phyloP scores from a whole-genome alignment of 1,140 invertebrate genomes.

The Camponotus floridanus region DNA sequence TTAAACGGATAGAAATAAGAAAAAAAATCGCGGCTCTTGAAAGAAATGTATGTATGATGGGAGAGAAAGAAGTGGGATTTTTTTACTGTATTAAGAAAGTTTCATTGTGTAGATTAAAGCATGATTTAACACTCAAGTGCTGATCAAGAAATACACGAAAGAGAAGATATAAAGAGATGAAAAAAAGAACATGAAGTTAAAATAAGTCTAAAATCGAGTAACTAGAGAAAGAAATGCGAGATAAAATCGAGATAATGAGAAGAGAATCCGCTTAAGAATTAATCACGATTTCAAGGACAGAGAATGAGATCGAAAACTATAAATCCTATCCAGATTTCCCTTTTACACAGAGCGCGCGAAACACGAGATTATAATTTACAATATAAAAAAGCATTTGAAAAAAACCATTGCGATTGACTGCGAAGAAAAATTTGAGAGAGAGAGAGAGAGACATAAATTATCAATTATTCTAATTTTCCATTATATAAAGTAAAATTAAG shows the following conservation, averaged over 20 bases:
- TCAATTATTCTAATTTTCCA: background rate
- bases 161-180: background rate
- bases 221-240: background rate
- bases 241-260: background rate
- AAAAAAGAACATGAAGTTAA: background rate
- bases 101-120: background rate
- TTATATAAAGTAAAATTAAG: constrained; percentile 36
- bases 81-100: constrained; percentile 11
- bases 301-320: background rate
- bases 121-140: background rate
- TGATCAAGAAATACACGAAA: background rate
- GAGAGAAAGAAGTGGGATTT: background rate
- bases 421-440: constrained; percentile 38
- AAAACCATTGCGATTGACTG: constrained; percentile 22
- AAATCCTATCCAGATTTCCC: background rate
- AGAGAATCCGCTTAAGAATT: background rate
- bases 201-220: background rate
- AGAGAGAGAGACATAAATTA: background rate
- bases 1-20: constrained; percentile 18
- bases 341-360: background rate
- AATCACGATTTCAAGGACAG: background rate
- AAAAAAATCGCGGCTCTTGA: constrained; percentile 7
- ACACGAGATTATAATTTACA: constrained; percentile 6
- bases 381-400: background rate
- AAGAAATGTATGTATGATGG: background rate